These are phyloP conservation scores for Drosophila kuntzei DNA, from an alignment of 2,888 invertebrate species.

Conservation along the genomic window DNA sequence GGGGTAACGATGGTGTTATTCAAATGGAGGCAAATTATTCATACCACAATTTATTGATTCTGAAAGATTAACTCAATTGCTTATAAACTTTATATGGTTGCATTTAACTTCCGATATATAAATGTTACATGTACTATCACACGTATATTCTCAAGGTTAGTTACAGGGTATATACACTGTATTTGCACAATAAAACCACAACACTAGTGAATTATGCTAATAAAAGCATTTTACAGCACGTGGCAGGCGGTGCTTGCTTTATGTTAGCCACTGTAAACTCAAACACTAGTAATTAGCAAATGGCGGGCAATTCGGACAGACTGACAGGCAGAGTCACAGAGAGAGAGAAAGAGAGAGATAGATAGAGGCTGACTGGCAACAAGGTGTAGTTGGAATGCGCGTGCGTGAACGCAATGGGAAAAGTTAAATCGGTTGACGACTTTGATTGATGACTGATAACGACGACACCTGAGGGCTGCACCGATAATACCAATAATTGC, in stretches of 20 bases:
- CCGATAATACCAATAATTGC: conserved; percentile 19
- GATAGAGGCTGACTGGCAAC: conserved; percentile 12
- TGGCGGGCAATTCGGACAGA: conserved; percentile 8
- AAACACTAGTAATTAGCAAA: conserved; percentile 22
- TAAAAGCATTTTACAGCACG: conserved; percentile 32
- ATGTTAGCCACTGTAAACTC: conserved; percentile 37
- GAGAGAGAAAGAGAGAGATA: not conserved
- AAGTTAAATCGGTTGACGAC: conserved; percentile 20
- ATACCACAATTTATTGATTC: not conserved
- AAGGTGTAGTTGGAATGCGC: conserved; percentile 22
- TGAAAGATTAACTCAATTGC: not conserved
- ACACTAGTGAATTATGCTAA: conserved; percentile 39
- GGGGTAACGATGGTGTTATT: not conserved
- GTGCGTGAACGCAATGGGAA: conserved; percentile 36
- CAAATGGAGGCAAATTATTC: not conserved
- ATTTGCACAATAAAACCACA: conserved; percentile 34
- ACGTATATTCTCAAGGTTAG: not conserved
- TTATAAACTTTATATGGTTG: not conserved
- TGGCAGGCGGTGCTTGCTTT: conserved; percentile 24
- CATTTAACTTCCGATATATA: not conserved
- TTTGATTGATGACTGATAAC: conserved; percentile 41
- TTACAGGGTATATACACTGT: conserved; percentile 17
- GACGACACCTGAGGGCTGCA: conserved; percentile 37
- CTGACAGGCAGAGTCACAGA: not conserved
- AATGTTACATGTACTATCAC: not conserved